Evolutionary conservation across 2,888 invertebrate genomes (phyloP), one percentile per base, ranked within the genome.

Genomic region (Nephrocerus scutellatus): DNA sequence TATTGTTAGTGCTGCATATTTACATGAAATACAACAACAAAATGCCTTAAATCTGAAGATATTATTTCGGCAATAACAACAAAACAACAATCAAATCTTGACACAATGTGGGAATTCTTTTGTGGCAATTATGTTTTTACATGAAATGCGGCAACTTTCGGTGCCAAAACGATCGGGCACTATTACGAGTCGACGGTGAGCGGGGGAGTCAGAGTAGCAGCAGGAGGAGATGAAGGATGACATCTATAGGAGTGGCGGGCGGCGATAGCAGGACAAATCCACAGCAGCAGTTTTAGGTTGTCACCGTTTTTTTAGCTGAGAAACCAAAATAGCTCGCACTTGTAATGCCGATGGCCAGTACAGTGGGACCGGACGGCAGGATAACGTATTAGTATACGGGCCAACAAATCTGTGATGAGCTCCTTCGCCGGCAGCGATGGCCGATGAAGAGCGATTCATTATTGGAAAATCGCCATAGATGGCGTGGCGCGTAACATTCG

Each of bases 291-390:
- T n/a, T n/a, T n/a, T n/a, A n/a, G n/a, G n/a, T n/a, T n/a, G n/a
- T n/a, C n/a, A n/a, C 46, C 56, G 53, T 54, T 57, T 54, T 54
- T 54, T 57, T 54, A 57, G 56, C 51, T 46, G 49, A n/a, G 52
- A 52, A 30, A 53, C 56, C 56, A 57, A n/a, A n/a, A n/a, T n/a
- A n/a, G n/a, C n/a, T n/a, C 40, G 44, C 30, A 47, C 49, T 48
- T 39, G 34, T 20, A 26, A n/a, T 10, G 16, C 4, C 21, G 9
- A 10, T 22, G 8, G 12, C 19, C 6, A 19, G 10, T 19, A 12
- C 19, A 20, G 30, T 21, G 12, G 26, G 20, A 26, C 28, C 23
- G 13, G 12, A 25, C 28, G 14, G 15, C 28, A 39, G 33, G 33
- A 26, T 33, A n/a, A n/a, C n/a, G n/a, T n/a, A n/a, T n/a, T n/a